Evolutionary conservation across 2,797 vertebrate genomes (phyloP).

Genomic region (Semaprochilodus insignis): DNA sequence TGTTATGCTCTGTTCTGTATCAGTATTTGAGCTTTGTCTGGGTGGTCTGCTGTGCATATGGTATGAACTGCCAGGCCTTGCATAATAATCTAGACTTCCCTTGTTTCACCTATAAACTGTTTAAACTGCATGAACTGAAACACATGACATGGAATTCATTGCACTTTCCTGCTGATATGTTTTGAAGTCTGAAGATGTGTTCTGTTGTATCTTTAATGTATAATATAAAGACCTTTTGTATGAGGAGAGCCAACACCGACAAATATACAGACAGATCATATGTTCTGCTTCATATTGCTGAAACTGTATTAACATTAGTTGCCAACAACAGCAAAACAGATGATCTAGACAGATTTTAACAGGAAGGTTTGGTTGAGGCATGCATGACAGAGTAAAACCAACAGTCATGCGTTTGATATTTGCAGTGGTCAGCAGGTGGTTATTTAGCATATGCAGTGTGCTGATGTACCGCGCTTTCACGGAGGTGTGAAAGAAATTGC

Average conservation of each 20-base stretch:
- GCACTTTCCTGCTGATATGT: neutral
- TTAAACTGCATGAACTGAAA: too few relatives aligned
- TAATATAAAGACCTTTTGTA: too few relatives aligned
- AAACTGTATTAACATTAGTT: neutral
- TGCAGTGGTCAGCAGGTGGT: slow-evolving; percentile 1
- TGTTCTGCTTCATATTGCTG: neutral
- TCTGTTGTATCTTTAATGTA: too few relatives aligned
- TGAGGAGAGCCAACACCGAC: too few relatives aligned
- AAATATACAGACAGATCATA: too few relatives aligned
- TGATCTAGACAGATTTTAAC: neutral
- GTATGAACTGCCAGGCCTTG: neutral
- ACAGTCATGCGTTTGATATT: neutral
- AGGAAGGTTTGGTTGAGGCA: neutral
- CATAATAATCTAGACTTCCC: neutral
- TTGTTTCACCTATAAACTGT: neutral
- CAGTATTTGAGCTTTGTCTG: too few relatives aligned
- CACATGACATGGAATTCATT: too few relatives aligned
- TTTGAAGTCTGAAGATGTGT: neutral
- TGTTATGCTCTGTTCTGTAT: too few relatives aligned
- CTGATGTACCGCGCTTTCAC: neutral
- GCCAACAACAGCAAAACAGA: neutral
- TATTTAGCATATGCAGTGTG: neutral
- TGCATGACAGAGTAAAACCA: too few relatives aligned
- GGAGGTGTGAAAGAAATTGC: neutral
- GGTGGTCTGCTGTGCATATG: neutral